Percentiles rank a stretch among this genome's conserved stretches.
Conservation (phyloP, 1,140 invertebrate species). For the Notospermus geniculatus region DNA sequence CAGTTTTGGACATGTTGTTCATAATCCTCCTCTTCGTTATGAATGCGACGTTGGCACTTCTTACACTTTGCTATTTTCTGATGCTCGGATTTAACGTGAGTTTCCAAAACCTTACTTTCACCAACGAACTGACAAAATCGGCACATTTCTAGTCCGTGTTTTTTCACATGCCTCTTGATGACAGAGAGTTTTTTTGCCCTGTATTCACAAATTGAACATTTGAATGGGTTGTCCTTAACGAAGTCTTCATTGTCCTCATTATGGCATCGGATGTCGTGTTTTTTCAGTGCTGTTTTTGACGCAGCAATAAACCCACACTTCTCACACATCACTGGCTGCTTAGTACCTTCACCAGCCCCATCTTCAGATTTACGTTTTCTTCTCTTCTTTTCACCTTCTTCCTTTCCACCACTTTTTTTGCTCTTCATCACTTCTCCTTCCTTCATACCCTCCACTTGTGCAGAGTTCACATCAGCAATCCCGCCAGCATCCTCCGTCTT, state of each 20-base stretch:
- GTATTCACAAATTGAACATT: slow-evolving; percentile 31
- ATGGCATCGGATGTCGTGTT: slow-evolving; percentile 24
- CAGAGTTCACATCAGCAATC: slow-evolving; percentile 10
- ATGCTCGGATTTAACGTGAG: slow-evolving; percentile 23
- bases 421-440: slow-evolving; percentile 13
- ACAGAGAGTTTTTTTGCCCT: slow-evolving; percentile 33
- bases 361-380: slow-evolving; percentile 18
- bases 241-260: slow-evolving; percentile 6
- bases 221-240: slow-evolving; percentile 3
- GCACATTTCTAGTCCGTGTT: slow-evolving; percentile 32
- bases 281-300: slow-evolving; percentile 28
- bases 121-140: not conserved
- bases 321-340: slow-evolving; percentile 27
- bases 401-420: not conserved
- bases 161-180: slow-evolving; percentile 35
- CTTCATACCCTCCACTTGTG: slow-evolving; percentile 14
- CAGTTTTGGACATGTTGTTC: slow-evolving; percentile 43
- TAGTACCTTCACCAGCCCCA: not conserved
- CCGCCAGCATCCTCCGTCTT: slow-evolving; percentile 7
- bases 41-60: slow-evolving; percentile 39
- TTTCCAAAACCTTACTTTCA: slow-evolving; percentile 17
- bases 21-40: slow-evolving; percentile 34
- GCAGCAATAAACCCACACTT: slow-evolving; percentile 36
- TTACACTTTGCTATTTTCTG: slow-evolving; percentile 39
- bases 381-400: slow-evolving; percentile 13